Evolutionary conservation across 2,888 invertebrate genomes (phyloP).

Genomic region (Ectemnius cavifrons): DNA sequence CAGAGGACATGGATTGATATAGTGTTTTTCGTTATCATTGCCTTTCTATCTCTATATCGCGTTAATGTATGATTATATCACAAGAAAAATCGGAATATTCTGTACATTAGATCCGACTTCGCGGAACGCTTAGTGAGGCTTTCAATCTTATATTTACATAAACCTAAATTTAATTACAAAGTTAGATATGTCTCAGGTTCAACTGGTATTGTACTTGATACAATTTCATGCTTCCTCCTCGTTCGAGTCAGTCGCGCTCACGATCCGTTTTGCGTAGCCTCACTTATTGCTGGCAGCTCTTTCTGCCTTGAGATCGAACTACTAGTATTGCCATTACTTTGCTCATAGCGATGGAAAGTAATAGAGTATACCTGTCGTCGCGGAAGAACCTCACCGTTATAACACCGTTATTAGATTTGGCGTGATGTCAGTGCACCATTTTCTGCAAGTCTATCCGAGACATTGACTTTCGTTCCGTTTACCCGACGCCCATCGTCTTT

Average conservation of each 20-base stretch:
- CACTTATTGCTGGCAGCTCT: too few species aligned
- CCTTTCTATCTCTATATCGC: slow-evolving; percentile 63
- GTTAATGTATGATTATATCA: slow-evolving; percentile 78
- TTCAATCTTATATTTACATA: slow-evolving; percentile 64
- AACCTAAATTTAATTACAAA: slow-evolving; percentile 75
- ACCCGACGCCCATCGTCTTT: too few species aligned
- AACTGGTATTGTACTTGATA: slow-evolving; percentile 77
- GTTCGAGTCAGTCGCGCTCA: not conserved
- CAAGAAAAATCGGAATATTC: slow-evolving; percentile 78
- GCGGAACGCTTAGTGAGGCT: slow-evolving; percentile 45
- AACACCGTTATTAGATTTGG: too few species aligned
- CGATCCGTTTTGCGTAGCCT: too few species aligned
- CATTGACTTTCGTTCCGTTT: too few species aligned
- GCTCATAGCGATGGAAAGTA: slow-evolving; percentile 16
- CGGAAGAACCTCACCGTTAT: too few species aligned
- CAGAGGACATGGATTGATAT: slow-evolving; percentile 65
- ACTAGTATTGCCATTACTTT: slow-evolving; percentile 19
- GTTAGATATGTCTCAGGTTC: slow-evolving; percentile 78
- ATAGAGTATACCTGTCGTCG: too few species aligned
- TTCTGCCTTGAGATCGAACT: slow-evolving; percentile 6
- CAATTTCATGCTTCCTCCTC: slow-evolving; percentile 62
- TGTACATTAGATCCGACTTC: slow-evolving; percentile 71
- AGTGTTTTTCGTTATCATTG: slow-evolving; percentile 42
- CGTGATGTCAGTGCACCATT: too few species aligned
- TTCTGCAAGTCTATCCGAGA: too few species aligned